A percentile compares a stretch with the other conserved stretches of the same genome.
phyloP scores from a whole-genome alignment of 2,113 vertebrate species.

The Ursus arctos region DNA sequence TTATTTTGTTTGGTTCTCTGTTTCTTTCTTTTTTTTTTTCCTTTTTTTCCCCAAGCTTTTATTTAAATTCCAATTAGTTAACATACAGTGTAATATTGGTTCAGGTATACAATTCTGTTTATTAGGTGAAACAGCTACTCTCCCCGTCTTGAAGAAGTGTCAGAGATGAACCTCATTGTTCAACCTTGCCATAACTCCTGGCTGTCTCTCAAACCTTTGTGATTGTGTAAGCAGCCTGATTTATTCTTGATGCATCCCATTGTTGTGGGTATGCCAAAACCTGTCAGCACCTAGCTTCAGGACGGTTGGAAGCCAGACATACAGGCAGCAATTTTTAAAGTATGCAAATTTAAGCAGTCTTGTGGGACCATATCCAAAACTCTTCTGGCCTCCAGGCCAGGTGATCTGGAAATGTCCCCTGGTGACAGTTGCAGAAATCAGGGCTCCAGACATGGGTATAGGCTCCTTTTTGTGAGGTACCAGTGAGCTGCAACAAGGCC shows the following conservation, averaged over 20 bases:
- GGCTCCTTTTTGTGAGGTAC: background rate
- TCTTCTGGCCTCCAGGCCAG: background rate
- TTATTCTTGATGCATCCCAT: background rate
- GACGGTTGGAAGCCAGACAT: background rate
- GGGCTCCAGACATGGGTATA: background rate
- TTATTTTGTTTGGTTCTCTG: background rate
- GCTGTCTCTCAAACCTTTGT: background rate
- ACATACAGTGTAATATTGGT: background rate
- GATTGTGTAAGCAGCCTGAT: background rate
- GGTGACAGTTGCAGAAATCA: background rate
- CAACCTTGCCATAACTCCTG: background rate
- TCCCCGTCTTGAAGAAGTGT: background rate
- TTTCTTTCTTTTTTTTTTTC: background rate
- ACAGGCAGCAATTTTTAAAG: background rate
- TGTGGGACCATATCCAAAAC: background rate
- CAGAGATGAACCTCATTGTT: background rate
- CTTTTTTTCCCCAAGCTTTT: background rate
- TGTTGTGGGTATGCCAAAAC: background rate
- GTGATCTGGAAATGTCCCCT: background rate
- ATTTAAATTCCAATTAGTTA: background rate
- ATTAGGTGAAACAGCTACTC: background rate
- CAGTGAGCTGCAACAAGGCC: background rate
- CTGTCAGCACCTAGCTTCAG: background rate
- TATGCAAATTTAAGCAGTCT: background rate
- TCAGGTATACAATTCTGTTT: background rate